Evolutionary conservation across 2,797 vertebrate genomes (phyloP), one percentile per base, ranked within the genome.

Genomic region (Diplodus sargus): DNA sequence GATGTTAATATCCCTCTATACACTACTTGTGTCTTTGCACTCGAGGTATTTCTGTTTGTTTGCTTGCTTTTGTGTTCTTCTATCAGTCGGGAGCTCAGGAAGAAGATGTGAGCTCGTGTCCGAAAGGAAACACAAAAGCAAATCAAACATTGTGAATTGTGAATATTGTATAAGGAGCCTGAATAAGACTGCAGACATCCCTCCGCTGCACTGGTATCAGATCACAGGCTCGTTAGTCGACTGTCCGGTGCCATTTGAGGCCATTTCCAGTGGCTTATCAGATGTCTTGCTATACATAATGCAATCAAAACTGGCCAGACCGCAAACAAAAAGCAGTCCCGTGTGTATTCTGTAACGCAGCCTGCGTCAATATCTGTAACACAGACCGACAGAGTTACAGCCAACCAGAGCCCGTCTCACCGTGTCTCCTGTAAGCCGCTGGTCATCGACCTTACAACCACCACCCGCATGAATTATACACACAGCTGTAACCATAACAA

Each of bases 261-360:
- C 54, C 43, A 87, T 86, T 78, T 85, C 83, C 84, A 65, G 78
- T 53, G 71, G 57, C 82, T 91, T 85, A 91, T 92, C 85, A 77
- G 89, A 89, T 91, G 78, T 84, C 84, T 64, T 62, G 39, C 71
- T 88, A 84, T 90, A 88, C 85, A 87, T 91, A 90, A 91, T 88
- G 83, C 73, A 91, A 90, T 92, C 77, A 90, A 89, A 92, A 92
- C 45, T 48, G 66, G 18, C 72, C 82, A 78, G 82, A 87, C 81
- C 34, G 7, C 76, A 69, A 85, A 86, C 79, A 76, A 87, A 90
- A 86, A 83, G 78, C 78, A 53, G 62, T 76, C 28, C 25, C 5
- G 62, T 77, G 80, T 70, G 79, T 85, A 72, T 86, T 90, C 82
- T 86, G 77, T 86, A 74, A 89, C 88, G 77, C 69, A 58, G 66